phyloP scores from a whole-genome alignment of 2,797 vertebrate genomes.

The Brachyalestes nurse region DNA sequence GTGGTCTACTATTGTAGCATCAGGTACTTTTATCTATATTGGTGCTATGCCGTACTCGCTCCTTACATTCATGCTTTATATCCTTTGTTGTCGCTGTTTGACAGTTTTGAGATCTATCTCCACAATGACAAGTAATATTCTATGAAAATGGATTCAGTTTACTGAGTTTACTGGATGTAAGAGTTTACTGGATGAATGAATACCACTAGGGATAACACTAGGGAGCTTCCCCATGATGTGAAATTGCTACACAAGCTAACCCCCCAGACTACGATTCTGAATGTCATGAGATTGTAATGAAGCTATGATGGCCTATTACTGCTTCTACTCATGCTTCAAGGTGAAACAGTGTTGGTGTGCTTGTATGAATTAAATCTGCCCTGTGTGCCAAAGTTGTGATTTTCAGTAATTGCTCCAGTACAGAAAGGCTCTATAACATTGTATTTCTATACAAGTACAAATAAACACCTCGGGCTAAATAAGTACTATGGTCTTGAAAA shows the following conservation, averaged over 20 bases:
- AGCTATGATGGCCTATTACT: not conserved
- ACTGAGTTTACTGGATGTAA: slow-evolving; percentile 5
- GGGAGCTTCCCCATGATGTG: not conserved
- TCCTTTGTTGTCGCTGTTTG: slow-evolving; percentile 1
- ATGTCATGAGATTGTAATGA: slow-evolving; percentile 14
- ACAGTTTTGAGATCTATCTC: not conserved
- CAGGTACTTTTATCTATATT: not conserved
- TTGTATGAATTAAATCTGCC: slow-evolving; percentile 10
- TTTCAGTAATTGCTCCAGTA: slow-evolving; percentile 19
- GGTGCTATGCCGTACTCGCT: not conserved
- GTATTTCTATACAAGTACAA: slow-evolving; percentile 23
- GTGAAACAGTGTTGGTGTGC: not conserved
- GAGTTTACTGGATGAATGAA: slow-evolving; percentile 7
- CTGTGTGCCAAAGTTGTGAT: slow-evolving; percentile 26
- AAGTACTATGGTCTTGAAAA: slow-evolving; percentile 20
- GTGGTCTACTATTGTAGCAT: slow-evolving; percentile 7
- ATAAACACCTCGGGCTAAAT: slow-evolving; percentile 27
- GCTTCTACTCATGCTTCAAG: slow-evolving; percentile 18
- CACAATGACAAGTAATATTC: not conserved
- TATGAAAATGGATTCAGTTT: slow-evolving; percentile 11
- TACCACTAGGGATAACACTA: slow-evolving; percentile 20
- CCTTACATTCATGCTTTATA: slow-evolving; percentile 19
- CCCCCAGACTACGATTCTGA: slow-evolving; percentile 1
- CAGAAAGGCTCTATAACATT: slow-evolving; percentile 18
- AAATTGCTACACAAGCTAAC: slow-evolving; percentile 15